phyloP scores from a whole-genome alignment of 2,113 vertebrate species.

The Hemibagrus wyckioides region DNA sequence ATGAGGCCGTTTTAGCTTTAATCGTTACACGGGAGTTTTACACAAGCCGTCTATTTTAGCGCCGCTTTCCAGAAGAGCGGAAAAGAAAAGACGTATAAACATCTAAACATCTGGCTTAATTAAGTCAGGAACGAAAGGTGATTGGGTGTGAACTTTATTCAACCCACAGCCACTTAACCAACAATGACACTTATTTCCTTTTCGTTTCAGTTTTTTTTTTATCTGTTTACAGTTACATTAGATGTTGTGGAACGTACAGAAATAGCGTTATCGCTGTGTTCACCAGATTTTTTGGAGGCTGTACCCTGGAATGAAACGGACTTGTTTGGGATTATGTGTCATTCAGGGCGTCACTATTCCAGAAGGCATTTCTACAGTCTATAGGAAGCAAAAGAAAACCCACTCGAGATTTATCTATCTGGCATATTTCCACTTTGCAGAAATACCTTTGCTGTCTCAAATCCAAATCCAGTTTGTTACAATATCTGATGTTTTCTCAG shows the following conservation, averaged over 20 bases:
- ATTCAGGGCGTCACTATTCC: neutral
- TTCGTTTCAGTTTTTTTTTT: neutral
- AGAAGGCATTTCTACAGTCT: neutral
- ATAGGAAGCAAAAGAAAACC: neutral
- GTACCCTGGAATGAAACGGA: neutral
- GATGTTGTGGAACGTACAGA: neutral
- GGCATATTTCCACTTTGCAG: neutral
- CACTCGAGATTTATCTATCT: neutral
- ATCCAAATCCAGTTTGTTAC: no score
- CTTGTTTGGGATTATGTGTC: neutral
- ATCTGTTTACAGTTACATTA: neutral
- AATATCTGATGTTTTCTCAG: no score
- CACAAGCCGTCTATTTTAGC: neutral
- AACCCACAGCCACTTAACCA: neutral
- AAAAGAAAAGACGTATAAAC: conserved; percentile 12
- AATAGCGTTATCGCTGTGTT: neutral
- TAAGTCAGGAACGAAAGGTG: neutral
- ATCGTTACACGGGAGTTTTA: conserved; percentile 14
- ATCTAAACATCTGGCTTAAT: neutral
- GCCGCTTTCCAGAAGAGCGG: conserved; percentile 17
- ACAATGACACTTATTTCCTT: neutral
- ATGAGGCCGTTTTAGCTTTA: conserved; percentile 29
- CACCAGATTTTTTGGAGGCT: neutral
- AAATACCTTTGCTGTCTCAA: no score
- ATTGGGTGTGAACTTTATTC: neutral